Evolutionary conservation across 2,888 invertebrate genomes (phyloP).

Genomic region (Argyresthia goedartella): DNA sequence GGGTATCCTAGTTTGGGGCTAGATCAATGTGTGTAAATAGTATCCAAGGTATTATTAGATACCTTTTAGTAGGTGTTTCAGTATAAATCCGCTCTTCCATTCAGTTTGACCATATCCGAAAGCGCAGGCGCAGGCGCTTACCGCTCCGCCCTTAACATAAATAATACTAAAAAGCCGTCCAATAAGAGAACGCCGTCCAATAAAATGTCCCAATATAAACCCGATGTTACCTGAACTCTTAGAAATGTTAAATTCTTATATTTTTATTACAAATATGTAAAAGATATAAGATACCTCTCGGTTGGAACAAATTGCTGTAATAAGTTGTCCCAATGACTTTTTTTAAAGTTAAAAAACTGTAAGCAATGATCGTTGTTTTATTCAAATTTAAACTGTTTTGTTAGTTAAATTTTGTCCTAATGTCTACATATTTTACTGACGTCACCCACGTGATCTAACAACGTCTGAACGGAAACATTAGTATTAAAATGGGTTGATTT

Average conservation of each 20-base stretch:
- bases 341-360: background rate
- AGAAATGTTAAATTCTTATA: background rate
- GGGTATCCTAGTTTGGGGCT: too few relatives aligned
- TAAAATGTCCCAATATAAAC: constrained; percentile 3
- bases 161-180: constrained; percentile 10
- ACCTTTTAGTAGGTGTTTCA: too few relatives aligned
- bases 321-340: background rate
- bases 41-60: too few relatives aligned
- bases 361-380: background rate
- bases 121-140: background rate
- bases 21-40: too few relatives aligned
- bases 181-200: constrained; percentile 7
- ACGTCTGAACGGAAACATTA: too few relatives aligned
- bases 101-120: background rate
- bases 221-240: background rate
- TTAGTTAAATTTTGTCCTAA: background rate
- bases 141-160: constrained; percentile 1
- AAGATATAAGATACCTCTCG: background rate
- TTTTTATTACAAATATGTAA: background rate
- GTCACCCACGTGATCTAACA: too few relatives aligned
- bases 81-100: too few relatives aligned
- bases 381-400: background rate
- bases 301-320: constrained; percentile 1
- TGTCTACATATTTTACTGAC: too few relatives aligned
- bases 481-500: too few relatives aligned